Conservation (phyloP, 2,797 vertebrate species). For the Capromys pilorides region DNA sequence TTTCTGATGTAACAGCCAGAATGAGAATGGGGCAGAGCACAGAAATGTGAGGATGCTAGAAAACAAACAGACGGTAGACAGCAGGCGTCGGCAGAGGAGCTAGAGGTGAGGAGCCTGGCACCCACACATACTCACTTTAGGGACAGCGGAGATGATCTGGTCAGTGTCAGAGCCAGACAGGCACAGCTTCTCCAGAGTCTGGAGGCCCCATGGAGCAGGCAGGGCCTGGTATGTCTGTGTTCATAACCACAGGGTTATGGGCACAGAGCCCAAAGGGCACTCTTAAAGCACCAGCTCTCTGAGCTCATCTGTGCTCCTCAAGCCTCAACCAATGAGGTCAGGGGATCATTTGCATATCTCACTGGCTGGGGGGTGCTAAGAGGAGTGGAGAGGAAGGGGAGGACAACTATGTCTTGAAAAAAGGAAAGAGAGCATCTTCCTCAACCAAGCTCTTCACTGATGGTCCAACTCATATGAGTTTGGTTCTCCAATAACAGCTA, state of each 20-base stretch:
- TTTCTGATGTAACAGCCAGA: constrained; percentile 38
- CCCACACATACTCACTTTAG: constrained; percentile 73
- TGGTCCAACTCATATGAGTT: neutral
- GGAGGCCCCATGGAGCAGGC: constrained; percentile 66
- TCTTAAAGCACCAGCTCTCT: constrained; percentile 74
- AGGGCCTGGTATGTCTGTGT: neutral
- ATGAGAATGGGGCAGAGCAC: neutral
- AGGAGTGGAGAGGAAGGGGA: neutral
- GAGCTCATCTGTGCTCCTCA: constrained; percentile 71
- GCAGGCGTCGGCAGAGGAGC: neutral
- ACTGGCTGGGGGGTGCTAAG: neutral
- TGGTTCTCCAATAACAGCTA: neutral
- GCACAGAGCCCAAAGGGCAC: constrained; percentile 57
- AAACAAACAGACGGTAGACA: neutral
- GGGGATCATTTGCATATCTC: constrained; percentile 74
- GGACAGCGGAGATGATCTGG: constrained; percentile 25
- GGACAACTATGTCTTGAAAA: constrained; percentile 33
- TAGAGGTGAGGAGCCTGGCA: neutral
- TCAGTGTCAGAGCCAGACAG: constrained; percentile 57
- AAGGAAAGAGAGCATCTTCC: constrained; percentile 5
- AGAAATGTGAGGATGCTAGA: neutral
- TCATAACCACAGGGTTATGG: constrained; percentile 52
- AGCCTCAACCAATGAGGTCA: constrained; percentile 73
- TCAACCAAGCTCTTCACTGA: constrained; percentile 14
- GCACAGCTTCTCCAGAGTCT: constrained; percentile 61